Conservation (phyloP, 2,797 vertebrate genomes). For the Neosilurus mollespiculum region DNA sequence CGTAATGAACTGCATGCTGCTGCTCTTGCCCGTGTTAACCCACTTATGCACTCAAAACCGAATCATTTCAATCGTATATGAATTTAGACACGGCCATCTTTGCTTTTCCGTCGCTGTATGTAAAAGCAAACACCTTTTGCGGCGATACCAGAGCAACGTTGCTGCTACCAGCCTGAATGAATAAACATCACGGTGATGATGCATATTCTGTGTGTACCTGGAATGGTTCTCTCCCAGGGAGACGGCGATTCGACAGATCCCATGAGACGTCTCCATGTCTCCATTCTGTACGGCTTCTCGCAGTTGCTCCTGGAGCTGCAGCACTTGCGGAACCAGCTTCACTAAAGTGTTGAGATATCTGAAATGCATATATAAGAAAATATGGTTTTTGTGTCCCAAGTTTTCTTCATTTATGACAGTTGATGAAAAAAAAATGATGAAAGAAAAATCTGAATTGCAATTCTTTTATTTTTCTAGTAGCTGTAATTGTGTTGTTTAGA, state of each 20-base stretch:
- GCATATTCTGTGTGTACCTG: slow-evolving; percentile 72
- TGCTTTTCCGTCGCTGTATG: neutral
- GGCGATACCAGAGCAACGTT: neutral
- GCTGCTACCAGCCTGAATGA: neutral
- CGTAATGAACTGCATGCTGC: too few relatives aligned
- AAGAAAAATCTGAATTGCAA: too few relatives aligned
- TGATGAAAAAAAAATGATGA: too few relatives aligned
- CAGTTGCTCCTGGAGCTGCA: slow-evolving; percentile 93
- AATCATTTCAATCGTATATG: too few relatives aligned
- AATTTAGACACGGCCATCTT: neutral
- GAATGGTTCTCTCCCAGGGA: slow-evolving; percentile 97
- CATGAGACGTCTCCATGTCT: slow-evolving; percentile 98
- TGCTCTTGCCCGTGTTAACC: too few relatives aligned
- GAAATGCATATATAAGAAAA: slow-evolving; percentile 42
- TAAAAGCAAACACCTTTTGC: neutral
- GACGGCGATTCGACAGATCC: slow-evolving; percentile 94
- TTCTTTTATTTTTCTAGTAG: too few relatives aligned
- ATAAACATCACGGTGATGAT: too few relatives aligned
- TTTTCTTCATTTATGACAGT: neutral
- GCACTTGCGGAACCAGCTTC: slow-evolving; percentile 92
- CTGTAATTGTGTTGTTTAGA: too few relatives aligned
- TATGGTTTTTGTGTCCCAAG: too few relatives aligned
- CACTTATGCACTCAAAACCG: too few relatives aligned
- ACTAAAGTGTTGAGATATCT: slow-evolving; percentile 97
- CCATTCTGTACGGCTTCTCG: slow-evolving; percentile 93